Conservation (phyloP, 2,888 invertebrate genomes). For the Boloria euphrosyne region DNA sequence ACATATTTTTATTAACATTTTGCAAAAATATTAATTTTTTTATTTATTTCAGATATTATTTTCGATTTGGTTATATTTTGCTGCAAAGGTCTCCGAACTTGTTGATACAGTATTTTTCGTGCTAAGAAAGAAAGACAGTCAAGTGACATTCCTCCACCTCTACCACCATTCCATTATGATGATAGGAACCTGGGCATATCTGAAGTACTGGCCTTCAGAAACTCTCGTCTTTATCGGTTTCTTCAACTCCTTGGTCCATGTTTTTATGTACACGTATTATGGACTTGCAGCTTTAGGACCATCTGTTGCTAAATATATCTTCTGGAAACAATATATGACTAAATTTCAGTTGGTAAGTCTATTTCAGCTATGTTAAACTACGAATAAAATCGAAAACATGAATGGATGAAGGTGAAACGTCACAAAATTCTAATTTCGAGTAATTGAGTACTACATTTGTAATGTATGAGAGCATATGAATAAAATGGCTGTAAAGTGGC, state of each 20-base stretch:
- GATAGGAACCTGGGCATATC: slow-evolving; percentile 87
- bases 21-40: background rate
- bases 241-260: slow-evolving; percentile 89
- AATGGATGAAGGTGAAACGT: too few relatives aligned
- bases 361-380: background rate
- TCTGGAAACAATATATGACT: slow-evolving; percentile 94
- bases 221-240: slow-evolving; percentile 87
- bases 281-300: slow-evolving; percentile 89
- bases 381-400: too few relatives aligned
- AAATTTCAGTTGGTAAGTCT: slow-evolving; percentile 87
- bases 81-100: slow-evolving; percentile 89
- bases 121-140: slow-evolving; percentile 88
- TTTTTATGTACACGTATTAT: slow-evolving; percentile 92
- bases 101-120: slow-evolving; percentile 94
- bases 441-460: too few relatives aligned
- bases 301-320: slow-evolving; percentile 87
- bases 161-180: slow-evolving; percentile 92
- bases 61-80: slow-evolving; percentile 85
- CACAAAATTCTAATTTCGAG: too few relatives aligned
- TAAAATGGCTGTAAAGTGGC: too few relatives aligned
- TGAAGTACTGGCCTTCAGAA: slow-evolving; percentile 89
- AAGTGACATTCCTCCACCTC: slow-evolving; percentile 93
- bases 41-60: slow-evolving; percentile 72
- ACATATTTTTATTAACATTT: background rate
- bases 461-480: too few relatives aligned